phyloP scores from a whole-genome alignment of 2,113 vertebrate genomes.

The Anguilla japonica region DNA sequence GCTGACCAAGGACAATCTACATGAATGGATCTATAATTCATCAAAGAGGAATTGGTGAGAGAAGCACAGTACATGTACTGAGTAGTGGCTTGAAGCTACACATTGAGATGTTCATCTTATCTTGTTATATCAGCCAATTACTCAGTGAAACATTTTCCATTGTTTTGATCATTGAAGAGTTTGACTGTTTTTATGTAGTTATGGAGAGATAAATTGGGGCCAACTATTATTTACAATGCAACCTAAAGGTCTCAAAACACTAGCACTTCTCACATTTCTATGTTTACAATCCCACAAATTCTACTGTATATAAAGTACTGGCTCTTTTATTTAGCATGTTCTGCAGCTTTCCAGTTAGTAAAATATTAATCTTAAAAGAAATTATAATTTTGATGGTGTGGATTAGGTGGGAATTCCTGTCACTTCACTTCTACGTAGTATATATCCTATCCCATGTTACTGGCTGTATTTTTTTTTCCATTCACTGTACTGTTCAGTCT shows the following conservation, averaged over 20 bases:
- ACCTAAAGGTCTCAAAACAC: not conserved
- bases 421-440: too few species aligned
- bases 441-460: too few species aligned
- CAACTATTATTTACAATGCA: not conserved
- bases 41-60: slow-evolving; percentile 28
- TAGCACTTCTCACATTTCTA: not conserved
- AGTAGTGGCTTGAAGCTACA: slow-evolving; percentile 10
- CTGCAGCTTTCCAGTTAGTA: too few species aligned
- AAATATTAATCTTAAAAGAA: too few species aligned
- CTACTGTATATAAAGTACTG: too few species aligned
- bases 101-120: slow-evolving; percentile 20
- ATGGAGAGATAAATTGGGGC: not conserved
- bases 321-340: too few species aligned
- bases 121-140: not conserved
- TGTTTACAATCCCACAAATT: not conserved
- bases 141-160: not conserved
- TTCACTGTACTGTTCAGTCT: too few species aligned
- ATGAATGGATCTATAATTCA: slow-evolving; percentile 33
- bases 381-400: too few species aligned
- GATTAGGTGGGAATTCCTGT: too few species aligned
- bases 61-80: slow-evolving; percentile 19
- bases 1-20: slow-evolving; percentile 20
- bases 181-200: not conserved
- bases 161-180: not conserved
- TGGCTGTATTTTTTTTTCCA: too few species aligned